A percentile compares a stretch with the other conserved stretches of the same genome.
These are phyloP conservation scores for Trileptium ribeirensis DNA, from an alignment of 2,888 invertebrate genomes.

Conservation along the genomic window DNA sequence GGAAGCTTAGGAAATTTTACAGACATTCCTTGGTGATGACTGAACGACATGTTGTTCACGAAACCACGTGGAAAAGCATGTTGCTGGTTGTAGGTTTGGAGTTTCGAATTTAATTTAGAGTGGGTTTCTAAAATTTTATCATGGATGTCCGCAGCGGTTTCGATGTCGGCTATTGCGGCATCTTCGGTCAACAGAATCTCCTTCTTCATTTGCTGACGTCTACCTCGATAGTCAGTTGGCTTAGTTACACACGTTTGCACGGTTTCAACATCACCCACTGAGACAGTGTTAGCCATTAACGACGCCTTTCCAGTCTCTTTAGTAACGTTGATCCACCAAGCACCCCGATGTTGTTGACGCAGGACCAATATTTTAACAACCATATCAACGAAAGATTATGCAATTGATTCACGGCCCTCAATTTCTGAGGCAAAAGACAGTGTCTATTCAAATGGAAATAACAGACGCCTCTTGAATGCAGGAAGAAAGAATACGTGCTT, in stretches of 20 bases:
- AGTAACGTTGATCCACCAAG: background rate
- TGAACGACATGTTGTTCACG: background rate
- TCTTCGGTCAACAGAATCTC: background rate
- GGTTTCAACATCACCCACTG: background rate
- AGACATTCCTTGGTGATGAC: background rate
- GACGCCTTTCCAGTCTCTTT: background rate
- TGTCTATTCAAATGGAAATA: too few species aligned
- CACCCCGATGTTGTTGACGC: background rate
- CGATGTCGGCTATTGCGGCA: background rate
- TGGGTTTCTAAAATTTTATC: background rate
- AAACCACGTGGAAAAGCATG: background rate
- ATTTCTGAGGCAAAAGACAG: too few species aligned
- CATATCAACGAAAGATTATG: too few species aligned
- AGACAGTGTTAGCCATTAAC: background rate
- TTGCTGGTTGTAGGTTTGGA: background rate
- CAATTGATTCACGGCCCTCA: too few species aligned
- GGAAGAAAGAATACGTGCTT: too few species aligned
- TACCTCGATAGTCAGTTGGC: background rate
- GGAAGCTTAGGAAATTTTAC: background rate
- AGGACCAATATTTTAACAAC: too few species aligned
- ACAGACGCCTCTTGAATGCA: too few species aligned
- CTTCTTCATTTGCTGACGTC: background rate
- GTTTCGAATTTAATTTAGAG: background rate
- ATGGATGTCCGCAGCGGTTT: background rate
- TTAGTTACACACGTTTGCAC: background rate